A percentile compares a stretch with the other conserved stretches of the same genome.
phyloP scores from a whole-genome alignment of 1,140 invertebrate genomes.

The Drosophila leontia region DNA sequence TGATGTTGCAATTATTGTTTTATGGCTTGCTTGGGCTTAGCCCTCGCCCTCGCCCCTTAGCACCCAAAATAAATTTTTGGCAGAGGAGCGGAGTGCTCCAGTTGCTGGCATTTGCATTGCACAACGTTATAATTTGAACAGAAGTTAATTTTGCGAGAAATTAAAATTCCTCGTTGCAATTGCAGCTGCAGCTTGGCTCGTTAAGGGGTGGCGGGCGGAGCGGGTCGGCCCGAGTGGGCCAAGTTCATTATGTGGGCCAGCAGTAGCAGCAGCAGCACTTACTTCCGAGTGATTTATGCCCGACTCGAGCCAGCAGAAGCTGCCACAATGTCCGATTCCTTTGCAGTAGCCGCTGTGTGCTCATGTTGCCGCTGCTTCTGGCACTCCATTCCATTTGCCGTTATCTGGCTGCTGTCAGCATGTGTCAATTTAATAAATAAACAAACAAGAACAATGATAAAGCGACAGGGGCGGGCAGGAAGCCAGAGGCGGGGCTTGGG shows the following conservation, averaged over 20 bases:
- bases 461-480: slow-evolving; percentile 36
- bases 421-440: slow-evolving; percentile 80
- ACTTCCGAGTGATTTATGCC: slow-evolving; percentile 71
- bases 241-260: slow-evolving; percentile 62
- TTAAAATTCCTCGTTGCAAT: slow-evolving; percentile 67
- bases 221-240: slow-evolving; percentile 8
- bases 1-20: slow-evolving; percentile 83
- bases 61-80: slow-evolving; percentile 28
- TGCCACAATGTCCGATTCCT: slow-evolving; percentile 46
- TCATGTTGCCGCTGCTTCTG: slow-evolving; percentile 33
- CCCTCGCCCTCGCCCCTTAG: slow-evolving; percentile 10
- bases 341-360: slow-evolving; percentile 16
- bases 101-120: slow-evolving; percentile 69
- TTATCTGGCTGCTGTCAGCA: slow-evolving; percentile 72
- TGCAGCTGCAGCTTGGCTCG: slow-evolving; percentile 44
- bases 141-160: slow-evolving; percentile 81
- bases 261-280: slow-evolving; percentile 47
- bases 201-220: slow-evolving; percentile 7
- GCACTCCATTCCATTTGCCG: slow-evolving; percentile 50
- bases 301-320: slow-evolving; percentile 41
- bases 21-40: slow-evolving; percentile 64
- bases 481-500: slow-evolving; percentile 1
- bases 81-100: slow-evolving; percentile 16
- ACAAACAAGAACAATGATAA: slow-evolving; percentile 75
- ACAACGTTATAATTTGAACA: slow-evolving; percentile 65